These are phyloP conservation scores for Folsomia candida DNA, from an alignment of 2,888 invertebrate genomes.

Conservation along the genomic window DNA sequence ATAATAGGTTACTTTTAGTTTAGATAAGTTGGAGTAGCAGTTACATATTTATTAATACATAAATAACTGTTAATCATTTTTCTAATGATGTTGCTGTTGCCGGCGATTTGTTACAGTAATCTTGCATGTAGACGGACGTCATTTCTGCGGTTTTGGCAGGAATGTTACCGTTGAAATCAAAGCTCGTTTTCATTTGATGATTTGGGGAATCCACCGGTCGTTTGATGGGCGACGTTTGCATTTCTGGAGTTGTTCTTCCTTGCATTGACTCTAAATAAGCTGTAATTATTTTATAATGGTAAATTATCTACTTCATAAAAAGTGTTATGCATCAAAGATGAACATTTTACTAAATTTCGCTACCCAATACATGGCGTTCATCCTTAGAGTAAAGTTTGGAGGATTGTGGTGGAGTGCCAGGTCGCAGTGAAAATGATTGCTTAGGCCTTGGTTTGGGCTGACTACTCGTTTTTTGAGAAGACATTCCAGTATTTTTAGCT, in stretches of 20 bases:
- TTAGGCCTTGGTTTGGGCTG: too few relatives aligned
- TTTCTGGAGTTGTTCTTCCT: conserved; percentile 33
- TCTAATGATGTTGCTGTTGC: too few relatives aligned
- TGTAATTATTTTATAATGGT: neutral
- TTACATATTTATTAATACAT: too few relatives aligned
- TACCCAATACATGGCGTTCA: neutral
- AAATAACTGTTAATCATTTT: too few relatives aligned
- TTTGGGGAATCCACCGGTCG: conserved; percentile 30
- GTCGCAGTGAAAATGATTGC: too few relatives aligned
- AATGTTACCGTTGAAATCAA: conserved; percentile 19
- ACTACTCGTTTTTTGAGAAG: too few relatives aligned
- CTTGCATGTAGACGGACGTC: conserved; percentile 33
- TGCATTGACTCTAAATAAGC: neutral
- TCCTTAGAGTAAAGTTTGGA: neutral
- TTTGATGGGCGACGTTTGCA: conserved; percentile 34
- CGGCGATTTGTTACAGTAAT: conserved; percentile 34
- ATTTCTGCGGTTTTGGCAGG: conserved; percentile 26
- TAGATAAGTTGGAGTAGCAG: too few relatives aligned
- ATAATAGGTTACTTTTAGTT: too few relatives aligned
- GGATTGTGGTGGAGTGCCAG: too few relatives aligned
- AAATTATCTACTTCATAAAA: neutral
- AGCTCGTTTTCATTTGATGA: conserved; percentile 29
- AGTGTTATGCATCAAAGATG: neutral
- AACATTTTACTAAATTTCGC: neutral
- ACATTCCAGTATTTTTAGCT: too few relatives aligned